Conservation (phyloP, 1,140 invertebrate genomes). For the Galleria mellonella region DNA sequence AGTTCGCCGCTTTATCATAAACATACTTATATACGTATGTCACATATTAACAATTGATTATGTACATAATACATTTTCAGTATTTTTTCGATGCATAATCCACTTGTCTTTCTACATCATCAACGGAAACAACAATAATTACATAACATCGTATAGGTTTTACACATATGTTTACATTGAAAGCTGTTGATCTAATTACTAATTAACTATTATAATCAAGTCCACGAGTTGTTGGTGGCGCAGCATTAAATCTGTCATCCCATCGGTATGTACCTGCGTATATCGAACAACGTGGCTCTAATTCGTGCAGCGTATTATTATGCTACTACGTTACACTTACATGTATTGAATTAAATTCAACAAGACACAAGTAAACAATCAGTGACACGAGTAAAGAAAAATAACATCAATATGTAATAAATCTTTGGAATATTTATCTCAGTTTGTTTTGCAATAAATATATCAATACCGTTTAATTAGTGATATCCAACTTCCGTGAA, state of each 20-base stretch:
- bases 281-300: slow-evolving; percentile 9
- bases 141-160: neutral
- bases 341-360: neutral
- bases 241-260: slow-evolving; percentile 22
- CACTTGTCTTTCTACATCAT: too few relatives aligned
- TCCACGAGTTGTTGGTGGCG: slow-evolving; percentile 34
- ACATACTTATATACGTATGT: too few relatives aligned
- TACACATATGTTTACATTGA: neutral
- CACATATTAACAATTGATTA: too few relatives aligned
- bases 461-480: too few relatives aligned
- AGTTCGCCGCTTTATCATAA: too few relatives aligned
- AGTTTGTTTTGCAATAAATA: slow-evolving; percentile 1
- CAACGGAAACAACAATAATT: too few relatives aligned
- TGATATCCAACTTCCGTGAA: too few relatives aligned
- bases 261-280: slow-evolving; percentile 7
- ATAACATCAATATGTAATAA: slow-evolving; percentile 5
- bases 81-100: too few relatives aligned
- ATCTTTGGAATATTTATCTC: slow-evolving; percentile 6
- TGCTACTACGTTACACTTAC: slow-evolving; percentile 28
- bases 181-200: too few relatives aligned
- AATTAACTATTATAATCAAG: slow-evolving; percentile 18
- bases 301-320: slow-evolving; percentile 8
- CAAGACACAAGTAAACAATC: too few relatives aligned
- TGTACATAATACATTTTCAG: too few relatives aligned
- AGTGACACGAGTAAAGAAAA: neutral